A percentile compares a stretch with the other conserved stretches of the same genome.
phyloP scores from a whole-genome alignment of 1,140 invertebrate species.

The Drosophila orena region DNA sequence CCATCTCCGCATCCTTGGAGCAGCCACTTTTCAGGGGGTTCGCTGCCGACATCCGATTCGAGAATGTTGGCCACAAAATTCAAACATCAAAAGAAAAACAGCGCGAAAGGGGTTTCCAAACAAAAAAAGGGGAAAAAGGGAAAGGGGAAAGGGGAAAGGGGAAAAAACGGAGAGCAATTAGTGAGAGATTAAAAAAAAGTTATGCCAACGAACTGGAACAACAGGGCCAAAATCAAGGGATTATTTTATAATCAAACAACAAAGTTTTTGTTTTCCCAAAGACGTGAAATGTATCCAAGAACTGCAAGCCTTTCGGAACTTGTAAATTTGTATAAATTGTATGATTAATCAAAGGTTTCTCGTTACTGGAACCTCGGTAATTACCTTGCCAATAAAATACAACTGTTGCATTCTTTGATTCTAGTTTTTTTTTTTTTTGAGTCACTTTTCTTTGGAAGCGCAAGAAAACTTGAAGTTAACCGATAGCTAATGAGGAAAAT shows the following conservation, averaged over 20 bases:
- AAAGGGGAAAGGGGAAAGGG: conserved; percentile 1
- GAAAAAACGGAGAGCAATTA: conserved; percentile 41
- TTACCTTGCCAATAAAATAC: too few relatives aligned
- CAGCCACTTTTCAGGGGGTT: conserved; percentile 38
- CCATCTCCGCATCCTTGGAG: conserved; percentile 1
- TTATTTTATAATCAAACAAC: background rate
- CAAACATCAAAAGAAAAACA: conserved; percentile 43
- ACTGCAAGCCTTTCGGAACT: too few relatives aligned
- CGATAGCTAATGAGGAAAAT: too few relatives aligned
- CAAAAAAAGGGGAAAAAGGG: background rate
- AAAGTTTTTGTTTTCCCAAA: too few relatives aligned
- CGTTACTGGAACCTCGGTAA: too few relatives aligned
- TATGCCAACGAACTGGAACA: background rate
- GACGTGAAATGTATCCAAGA: too few relatives aligned
- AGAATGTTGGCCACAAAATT: conserved; percentile 49
- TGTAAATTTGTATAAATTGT: too few relatives aligned
- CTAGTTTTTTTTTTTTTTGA: too few relatives aligned
- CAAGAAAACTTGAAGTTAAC: too few relatives aligned
- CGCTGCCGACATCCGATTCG: conserved; percentile 37
- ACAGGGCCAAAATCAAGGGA: background rate
- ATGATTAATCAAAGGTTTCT: too few relatives aligned
- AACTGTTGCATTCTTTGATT: too few relatives aligned
- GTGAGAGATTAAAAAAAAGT: conserved; percentile 9
- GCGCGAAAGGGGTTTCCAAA: background rate
- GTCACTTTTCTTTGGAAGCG: too few relatives aligned